Conservation (phyloP, 2,888 invertebrate species). For the Myathropa florea region DNA sequence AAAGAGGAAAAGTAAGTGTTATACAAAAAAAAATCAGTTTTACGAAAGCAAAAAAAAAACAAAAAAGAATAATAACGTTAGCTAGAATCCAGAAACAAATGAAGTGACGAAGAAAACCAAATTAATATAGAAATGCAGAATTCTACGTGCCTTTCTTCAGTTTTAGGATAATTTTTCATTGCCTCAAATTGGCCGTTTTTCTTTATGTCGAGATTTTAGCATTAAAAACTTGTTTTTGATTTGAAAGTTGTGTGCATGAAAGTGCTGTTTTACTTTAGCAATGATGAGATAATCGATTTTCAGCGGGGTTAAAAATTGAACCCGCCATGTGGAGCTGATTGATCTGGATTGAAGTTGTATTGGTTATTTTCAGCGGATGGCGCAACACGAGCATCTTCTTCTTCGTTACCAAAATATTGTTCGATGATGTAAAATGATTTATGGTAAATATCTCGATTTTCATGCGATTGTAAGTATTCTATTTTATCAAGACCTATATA, state of each 20-base stretch:
- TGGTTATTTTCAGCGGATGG: constrained; percentile 87
- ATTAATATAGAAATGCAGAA: constrained; percentile 28
- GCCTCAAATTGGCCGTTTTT: constrained; percentile 5
- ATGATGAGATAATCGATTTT: neutral
- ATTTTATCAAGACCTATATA: constrained; percentile 95
- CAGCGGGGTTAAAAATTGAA: constrained; percentile 86
- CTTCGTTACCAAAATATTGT: constrained; percentile 96
- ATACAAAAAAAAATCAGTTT: constrained; percentile 16
- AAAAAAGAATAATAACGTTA: constrained; percentile 22
- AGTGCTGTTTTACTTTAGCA: constrained; percentile 17
- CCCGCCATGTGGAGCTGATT: constrained; percentile 88
- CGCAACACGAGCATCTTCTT: constrained; percentile 89
- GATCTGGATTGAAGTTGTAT: constrained; percentile 87
- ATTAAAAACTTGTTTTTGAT: constrained; percentile 9
- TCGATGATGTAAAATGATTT: constrained; percentile 98
- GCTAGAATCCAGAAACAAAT: constrained; percentile 2
- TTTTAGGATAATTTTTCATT: constrained; percentile 35
- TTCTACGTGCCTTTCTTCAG: neutral
- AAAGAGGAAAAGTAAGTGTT: constrained; percentile 9
- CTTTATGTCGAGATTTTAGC: constrained; percentile 38
- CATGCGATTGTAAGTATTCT: constrained; percentile 97
- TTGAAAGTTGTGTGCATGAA: constrained; percentile 49
- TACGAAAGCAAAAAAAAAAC: constrained; percentile 11
- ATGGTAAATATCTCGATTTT: constrained; percentile 97
- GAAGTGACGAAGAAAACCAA: constrained; percentile 5